Evolutionary conservation across 1,140 invertebrate species (phyloP).

Genomic region (Daktulosphaira vitifoliae): DNA sequence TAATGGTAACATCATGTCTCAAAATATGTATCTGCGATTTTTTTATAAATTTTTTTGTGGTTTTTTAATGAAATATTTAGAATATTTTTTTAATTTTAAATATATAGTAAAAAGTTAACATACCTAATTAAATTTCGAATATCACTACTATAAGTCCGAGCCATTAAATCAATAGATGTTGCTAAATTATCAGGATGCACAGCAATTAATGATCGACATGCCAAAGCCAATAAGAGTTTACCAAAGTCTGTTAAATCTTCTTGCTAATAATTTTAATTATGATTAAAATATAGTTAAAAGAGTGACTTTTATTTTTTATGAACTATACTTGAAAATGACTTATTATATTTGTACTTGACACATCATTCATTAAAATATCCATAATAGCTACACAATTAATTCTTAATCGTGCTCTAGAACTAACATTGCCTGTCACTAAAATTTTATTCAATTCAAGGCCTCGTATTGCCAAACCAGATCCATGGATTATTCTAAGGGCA

Average conservation of each 20-base stretch:
- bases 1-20: too few species aligned
- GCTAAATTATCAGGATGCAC: slow-evolving; percentile 76
- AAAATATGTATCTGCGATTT: too few species aligned
- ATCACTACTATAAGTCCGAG: slow-evolving; percentile 82
- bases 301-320: neutral
- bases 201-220: slow-evolving; percentile 80
- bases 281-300: neutral
- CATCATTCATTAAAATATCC: slow-evolving; percentile 75
- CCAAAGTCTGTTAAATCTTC: slow-evolving; percentile 88
- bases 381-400: slow-evolving; percentile 73
- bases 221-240: slow-evolving; percentile 81
- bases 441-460: slow-evolving; percentile 87
- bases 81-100: too few species aligned
- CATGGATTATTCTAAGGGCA: slow-evolving; percentile 84
- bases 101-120: slow-evolving; percentile 44
- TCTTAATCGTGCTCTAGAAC: slow-evolving; percentile 53
- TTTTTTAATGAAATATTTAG: too few species aligned
- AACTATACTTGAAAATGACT: slow-evolving; percentile 59
- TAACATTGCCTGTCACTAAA: slow-evolving; percentile 50
- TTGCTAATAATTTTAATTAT: slow-evolving; percentile 49
- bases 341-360: slow-evolving; percentile 53
- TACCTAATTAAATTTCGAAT: slow-evolving; percentile 89
- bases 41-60: too few species aligned
- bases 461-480: slow-evolving; percentile 60
- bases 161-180: slow-evolving; percentile 79